These are phyloP conservation scores for Dendrocincla tyrannina DNA, from an alignment of 2,797 vertebrate genomes.

Conservation along the genomic window DNA sequence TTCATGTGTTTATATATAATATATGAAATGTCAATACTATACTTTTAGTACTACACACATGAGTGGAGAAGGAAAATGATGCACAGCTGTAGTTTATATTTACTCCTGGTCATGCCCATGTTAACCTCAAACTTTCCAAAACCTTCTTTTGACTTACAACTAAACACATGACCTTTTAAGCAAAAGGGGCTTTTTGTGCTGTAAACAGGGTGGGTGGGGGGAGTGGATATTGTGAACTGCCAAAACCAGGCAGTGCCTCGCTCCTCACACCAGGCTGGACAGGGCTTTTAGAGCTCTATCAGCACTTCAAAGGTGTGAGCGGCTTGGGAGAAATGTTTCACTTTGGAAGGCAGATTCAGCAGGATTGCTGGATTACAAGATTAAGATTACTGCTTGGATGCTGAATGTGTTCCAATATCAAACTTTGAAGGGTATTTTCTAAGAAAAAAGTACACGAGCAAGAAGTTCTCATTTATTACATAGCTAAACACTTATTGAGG, in stretches of 20 bases:
- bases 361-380: not conserved
- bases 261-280: not conserved
- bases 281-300: not conserved
- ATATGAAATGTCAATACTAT: not conserved
- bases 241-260: not conserved
- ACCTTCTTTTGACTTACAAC: not conserved
- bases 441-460: not conserved
- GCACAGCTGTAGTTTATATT: not conserved
- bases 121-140: slow-evolving; percentile 30
- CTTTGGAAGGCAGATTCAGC: not conserved
- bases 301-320: not conserved
- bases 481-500: not conserved
- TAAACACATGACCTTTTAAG: not conserved
- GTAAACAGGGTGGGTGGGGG: not conserved
- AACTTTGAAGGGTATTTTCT: not conserved
- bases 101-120: not conserved
- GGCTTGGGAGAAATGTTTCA: not conserved
- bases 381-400: not conserved
- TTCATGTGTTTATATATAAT: not conserved
- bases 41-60: not conserved
- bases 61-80: not conserved
- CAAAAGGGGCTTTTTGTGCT: not conserved
- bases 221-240: not conserved
- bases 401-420: not conserved
- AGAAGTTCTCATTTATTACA: not conserved